A percentile compares a stretch with the other conserved stretches of the same genome.
Evolutionary conservation across 2,797 vertebrate genomes (phyloP).

Genomic region (Syngnathus acus): DNA sequence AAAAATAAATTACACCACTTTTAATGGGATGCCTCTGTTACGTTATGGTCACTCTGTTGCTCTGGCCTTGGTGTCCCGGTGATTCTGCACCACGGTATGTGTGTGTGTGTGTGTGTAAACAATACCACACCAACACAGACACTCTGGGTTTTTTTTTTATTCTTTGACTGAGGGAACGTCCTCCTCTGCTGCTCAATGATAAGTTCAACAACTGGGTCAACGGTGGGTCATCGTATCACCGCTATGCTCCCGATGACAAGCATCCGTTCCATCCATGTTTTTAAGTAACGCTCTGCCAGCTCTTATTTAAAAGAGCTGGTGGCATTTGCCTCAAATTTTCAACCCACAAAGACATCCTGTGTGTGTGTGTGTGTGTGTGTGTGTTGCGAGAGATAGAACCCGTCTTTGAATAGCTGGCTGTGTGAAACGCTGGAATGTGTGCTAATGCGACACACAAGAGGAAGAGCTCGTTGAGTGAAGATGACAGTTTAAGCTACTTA

Average conservation of each 20-base stretch:
- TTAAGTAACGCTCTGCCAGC: neutral
- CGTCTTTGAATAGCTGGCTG: constrained; percentile 18
- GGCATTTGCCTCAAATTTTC: constrained; percentile 28
- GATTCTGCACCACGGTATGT: neutral
- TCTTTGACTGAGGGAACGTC: constrained; percentile 29
- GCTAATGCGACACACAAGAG: constrained; percentile 15
- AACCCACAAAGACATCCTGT: constrained; percentile 38
- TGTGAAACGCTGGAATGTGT: constrained; percentile 37
- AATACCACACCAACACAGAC: neutral
- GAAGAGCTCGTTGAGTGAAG: constrained; percentile 20
- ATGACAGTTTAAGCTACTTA: neutral
- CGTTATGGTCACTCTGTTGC: constrained; percentile 10
- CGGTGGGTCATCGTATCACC: neutral
- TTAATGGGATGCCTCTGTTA: constrained; percentile 9
- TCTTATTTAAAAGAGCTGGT: constrained; percentile 24
- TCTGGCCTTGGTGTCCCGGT: constrained; percentile 7
- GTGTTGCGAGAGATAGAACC: constrained; percentile 8
- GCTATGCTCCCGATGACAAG: neutral
- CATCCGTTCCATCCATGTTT: neutral
- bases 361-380: constrained; percentile 40
- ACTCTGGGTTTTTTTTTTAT: constrained; percentile 31
- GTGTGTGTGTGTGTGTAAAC: neutral
- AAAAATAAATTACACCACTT: constrained; percentile 14
- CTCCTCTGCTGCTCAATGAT: constrained; percentile 38
- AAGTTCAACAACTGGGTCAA: constrained; percentile 32